Conservation (phyloP, 2,888 invertebrate genomes). For the Heliconius hortense region DNA sequence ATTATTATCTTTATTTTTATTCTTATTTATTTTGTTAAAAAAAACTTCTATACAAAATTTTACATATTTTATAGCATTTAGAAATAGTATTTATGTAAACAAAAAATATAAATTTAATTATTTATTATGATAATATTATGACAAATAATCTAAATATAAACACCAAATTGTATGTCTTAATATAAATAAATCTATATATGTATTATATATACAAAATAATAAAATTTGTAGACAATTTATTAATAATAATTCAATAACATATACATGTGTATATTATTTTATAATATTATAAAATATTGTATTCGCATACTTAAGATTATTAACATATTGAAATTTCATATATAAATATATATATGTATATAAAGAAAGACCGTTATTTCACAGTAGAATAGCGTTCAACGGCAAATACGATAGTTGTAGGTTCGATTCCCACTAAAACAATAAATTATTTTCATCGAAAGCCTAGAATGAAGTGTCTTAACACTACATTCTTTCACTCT, state of each 20-base stretch:
- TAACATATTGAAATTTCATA: too few relatives aligned
- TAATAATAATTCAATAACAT: background rate
- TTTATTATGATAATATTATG: background rate
- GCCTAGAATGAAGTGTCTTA: too few relatives aligned
- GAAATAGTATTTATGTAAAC: background rate
- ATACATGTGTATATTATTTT: background rate
- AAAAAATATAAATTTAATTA: background rate
- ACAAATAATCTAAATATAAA: conserved; percentile 4
- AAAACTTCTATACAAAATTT: conserved; percentile 9
- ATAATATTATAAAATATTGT: too few relatives aligned
- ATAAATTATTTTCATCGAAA: too few relatives aligned
- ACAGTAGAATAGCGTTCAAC: too few relatives aligned
- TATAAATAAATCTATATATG: background rate
- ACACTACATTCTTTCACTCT: too few relatives aligned
- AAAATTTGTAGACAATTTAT: background rate
- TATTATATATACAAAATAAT: conserved; percentile 3
- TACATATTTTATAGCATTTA: background rate
- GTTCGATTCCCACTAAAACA: too few relatives aligned
- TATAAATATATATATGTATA: too few relatives aligned
- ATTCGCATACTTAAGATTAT: too few relatives aligned
- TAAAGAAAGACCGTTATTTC: too few relatives aligned
- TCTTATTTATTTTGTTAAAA: background rate
- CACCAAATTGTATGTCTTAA: conserved; percentile 15
- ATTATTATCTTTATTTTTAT: background rate
- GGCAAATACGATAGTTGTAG: too few relatives aligned